These are phyloP conservation scores for Mormyrus hasselquistii DNA, from an alignment of 2,797 vertebrate species.

Conservation along the genomic window DNA sequence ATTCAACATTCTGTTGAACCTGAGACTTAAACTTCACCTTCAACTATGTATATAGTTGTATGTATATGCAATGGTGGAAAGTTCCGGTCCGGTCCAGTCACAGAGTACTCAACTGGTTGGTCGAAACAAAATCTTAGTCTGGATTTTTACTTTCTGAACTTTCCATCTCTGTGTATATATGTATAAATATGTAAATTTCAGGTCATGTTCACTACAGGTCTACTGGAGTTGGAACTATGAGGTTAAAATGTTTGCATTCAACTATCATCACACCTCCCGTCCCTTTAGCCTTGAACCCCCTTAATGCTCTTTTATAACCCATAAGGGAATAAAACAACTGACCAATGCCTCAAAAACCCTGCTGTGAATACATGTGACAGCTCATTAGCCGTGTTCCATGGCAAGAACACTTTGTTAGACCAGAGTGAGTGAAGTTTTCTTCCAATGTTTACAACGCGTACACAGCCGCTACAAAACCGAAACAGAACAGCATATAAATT, in stretches of 20 bases:
- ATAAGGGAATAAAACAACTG: neutral
- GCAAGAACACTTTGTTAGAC: constrained; percentile 17
- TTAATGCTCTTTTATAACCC: neutral
- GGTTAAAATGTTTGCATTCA: neutral
- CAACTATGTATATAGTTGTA: neutral
- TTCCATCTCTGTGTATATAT: neutral
- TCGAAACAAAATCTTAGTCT: neutral
- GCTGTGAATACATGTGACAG: neutral
- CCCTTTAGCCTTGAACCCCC: neutral
- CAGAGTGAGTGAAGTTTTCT: neutral
- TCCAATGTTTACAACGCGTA: neutral
- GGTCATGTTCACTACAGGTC: neutral
- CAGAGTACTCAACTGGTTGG: neutral
- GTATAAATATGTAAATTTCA: neutral
- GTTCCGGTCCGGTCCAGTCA: neutral
- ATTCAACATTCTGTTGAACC: neutral
- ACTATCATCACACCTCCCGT: neutral
- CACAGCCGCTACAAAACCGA: neutral
- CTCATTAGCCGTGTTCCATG: constrained; percentile 1
- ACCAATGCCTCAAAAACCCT: neutral
- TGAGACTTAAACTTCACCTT: constrained; percentile 5
- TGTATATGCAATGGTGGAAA: neutral
- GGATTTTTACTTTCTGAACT: neutral
- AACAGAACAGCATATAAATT: constrained; percentile 49
- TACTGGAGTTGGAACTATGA: neutral